These are phyloP conservation scores for Epinephelus coioides DNA, from an alignment of 2,797 vertebrate genomes.

Conservation along the genomic window DNA sequence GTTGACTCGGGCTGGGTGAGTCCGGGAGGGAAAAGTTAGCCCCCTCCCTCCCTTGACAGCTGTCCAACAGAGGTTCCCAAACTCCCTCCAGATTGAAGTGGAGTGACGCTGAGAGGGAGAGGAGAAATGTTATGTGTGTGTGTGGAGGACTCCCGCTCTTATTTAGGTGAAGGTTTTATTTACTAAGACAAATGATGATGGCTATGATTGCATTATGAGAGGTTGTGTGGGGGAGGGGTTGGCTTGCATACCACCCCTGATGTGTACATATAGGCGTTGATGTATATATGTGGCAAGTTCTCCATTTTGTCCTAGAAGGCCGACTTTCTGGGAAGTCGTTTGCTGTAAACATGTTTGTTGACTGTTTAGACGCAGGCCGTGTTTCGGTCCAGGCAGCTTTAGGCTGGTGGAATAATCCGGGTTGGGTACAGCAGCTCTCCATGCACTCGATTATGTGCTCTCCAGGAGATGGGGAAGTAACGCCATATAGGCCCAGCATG, in stretches of 20 bases:
- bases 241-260: not conserved
- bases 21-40: slow-evolving; percentile 41
- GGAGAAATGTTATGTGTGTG: slow-evolving; percentile 28
- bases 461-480: slow-evolving; percentile 36
- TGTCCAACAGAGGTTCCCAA: slow-evolving; percentile 77
- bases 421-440: slow-evolving; percentile 36
- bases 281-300: slow-evolving; percentile 10
- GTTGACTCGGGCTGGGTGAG: slow-evolving; percentile 9
- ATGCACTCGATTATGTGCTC: slow-evolving; percentile 17
- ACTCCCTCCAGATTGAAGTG: slow-evolving; percentile 66
- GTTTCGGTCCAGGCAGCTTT: slow-evolving; percentile 52
- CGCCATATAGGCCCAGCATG: slow-evolving; percentile 64
- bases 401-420: slow-evolving; percentile 67
- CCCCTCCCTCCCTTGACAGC: slow-evolving; percentile 62
- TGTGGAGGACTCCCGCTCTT: slow-evolving; percentile 6
- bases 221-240: not conserved
- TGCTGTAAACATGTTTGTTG: slow-evolving; percentile 75
- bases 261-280: not conserved
- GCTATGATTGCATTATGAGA: slow-evolving; percentile 9
- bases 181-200: slow-evolving; percentile 9
- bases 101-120: slow-evolving; percentile 18
- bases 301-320: slow-evolving; percentile 58
- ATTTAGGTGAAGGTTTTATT: slow-evolving; percentile 10
- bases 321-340: slow-evolving; percentile 61
- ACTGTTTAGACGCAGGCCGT: slow-evolving; percentile 59